phyloP scores from a whole-genome alignment of 2,797 vertebrate genomes.

The Taenioides sp. region DNA sequence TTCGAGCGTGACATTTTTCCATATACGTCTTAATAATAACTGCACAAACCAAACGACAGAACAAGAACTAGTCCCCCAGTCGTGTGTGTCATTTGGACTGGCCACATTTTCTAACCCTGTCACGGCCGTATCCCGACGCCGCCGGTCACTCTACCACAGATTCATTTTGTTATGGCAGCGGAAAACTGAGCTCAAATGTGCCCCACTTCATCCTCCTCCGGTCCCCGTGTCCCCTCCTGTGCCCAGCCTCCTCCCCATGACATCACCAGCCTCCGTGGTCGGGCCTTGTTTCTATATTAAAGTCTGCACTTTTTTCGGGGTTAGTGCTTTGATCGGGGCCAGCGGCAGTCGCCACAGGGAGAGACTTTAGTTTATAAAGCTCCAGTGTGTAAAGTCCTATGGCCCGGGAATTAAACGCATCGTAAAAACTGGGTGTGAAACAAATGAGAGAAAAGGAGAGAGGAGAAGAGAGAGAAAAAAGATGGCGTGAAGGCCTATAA shows the following conservation, averaged over 20 bases:
- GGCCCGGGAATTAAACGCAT: slow-evolving; percentile 49
- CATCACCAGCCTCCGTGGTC: slow-evolving; percentile 64
- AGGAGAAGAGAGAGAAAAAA: slow-evolving; percentile 19
- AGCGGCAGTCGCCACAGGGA: slow-evolving; percentile 45
- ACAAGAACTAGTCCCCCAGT: not conserved
- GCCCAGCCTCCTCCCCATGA: slow-evolving; percentile 45
- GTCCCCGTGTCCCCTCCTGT: slow-evolving; percentile 17
- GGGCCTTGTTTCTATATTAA: slow-evolving; percentile 66
- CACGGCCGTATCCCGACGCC: not conserved
- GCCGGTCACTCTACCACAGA: slow-evolving; percentile 2
- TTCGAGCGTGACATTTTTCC: not conserved
- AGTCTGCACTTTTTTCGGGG: slow-evolving; percentile 61
- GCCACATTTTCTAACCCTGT: not conserved
- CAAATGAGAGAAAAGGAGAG: slow-evolving; percentile 37
- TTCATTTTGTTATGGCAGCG: slow-evolving; percentile 1
- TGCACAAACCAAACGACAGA: not conserved
- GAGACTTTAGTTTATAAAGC: slow-evolving; percentile 51
- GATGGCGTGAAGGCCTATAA: slow-evolving; percentile 35
- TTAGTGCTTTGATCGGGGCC: slow-evolving; percentile 57
- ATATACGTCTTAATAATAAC: not conserved
- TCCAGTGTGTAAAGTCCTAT: slow-evolving; percentile 63
- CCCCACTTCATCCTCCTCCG: slow-evolving; percentile 20
- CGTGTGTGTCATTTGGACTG: slow-evolving; percentile 4
- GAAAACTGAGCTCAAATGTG: slow-evolving; percentile 2
- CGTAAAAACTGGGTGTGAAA: slow-evolving; percentile 66